Conservation (phyloP, 2,113 vertebrate genomes). For the Dunckerocampus dactyliophorus region DNA sequence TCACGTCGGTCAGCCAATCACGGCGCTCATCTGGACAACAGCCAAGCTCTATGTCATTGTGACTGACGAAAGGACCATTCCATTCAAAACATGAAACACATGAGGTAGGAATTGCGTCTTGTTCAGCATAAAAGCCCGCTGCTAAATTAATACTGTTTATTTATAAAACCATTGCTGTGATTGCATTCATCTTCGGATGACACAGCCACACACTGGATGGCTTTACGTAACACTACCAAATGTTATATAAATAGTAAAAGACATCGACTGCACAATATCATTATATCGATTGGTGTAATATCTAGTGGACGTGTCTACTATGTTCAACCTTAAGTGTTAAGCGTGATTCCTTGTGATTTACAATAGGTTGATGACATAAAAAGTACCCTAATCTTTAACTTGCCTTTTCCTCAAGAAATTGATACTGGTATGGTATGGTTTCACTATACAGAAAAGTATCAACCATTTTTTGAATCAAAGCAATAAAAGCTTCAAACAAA, state of each 20-base stretch:
- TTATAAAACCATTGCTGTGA: background rate
- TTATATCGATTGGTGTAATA: background rate
- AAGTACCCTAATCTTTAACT: no score
- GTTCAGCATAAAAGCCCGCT: background rate
- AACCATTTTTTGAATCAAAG: no score
- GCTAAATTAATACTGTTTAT: background rate
- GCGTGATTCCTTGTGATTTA: no score
- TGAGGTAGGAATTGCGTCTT: background rate
- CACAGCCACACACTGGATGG: background rate
- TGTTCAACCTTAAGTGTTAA: no score
- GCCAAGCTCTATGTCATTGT: slow-evolving; percentile 51
- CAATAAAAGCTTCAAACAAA: background rate
- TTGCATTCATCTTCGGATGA: no score
- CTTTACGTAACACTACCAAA: slow-evolving; percentile 48
- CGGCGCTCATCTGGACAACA: slow-evolving; percentile 16
- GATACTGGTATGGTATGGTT: no score
- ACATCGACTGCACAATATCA: background rate
- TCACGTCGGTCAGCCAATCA: slow-evolving; percentile 32
- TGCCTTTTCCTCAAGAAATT: no score
- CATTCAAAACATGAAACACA: slow-evolving; percentile 61
- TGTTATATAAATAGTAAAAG: slow-evolving; percentile 52
- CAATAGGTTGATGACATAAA: no score
- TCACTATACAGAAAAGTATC: no score
- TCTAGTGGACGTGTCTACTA: no score
- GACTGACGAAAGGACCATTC: slow-evolving; percentile 59